A percentile compares a stretch with the other conserved stretches of the same genome.
Evolutionary conservation across 2,113 vertebrate genomes (phyloP).

Genomic region (Mellivora capensis): DNA sequence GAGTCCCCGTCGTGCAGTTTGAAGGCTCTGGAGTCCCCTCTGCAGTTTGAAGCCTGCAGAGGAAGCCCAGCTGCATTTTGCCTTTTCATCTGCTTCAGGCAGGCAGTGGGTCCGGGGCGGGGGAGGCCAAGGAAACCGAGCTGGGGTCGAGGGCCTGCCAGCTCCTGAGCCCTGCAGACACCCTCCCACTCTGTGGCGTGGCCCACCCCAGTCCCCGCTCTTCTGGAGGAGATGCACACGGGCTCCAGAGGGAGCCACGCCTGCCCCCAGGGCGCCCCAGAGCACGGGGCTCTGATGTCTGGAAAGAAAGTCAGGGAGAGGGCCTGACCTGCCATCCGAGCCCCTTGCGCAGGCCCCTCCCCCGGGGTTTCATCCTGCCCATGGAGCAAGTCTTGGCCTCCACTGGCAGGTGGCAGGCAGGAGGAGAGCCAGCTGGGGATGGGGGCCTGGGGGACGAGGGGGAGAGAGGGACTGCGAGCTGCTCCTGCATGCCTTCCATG

Average conservation of each 20-base stretch:
- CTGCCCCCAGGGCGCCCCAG: fast-evolving
- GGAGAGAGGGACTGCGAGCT: fast-evolving
- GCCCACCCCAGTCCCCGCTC: background rate
- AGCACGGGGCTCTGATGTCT: background rate
- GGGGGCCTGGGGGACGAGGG: background rate
- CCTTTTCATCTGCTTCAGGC: slow-evolving; percentile 58
- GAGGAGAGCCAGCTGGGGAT: background rate
- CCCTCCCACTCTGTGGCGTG: fast-evolving
- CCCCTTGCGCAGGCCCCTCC: background rate
- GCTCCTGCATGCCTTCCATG: background rate
- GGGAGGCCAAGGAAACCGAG: slow-evolving; percentile 47
- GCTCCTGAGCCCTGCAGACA: background rate
- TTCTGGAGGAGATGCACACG: background rate
- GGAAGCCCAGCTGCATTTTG: slow-evolving; percentile 34
- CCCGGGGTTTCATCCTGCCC: too few relatives aligned
- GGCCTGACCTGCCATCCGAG: background rate
- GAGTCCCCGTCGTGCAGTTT: slow-evolving; percentile 41
- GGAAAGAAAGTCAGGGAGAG: background rate
- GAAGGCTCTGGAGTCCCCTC: slow-evolving; percentile 4
- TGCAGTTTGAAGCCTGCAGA: slow-evolving; percentile 59
- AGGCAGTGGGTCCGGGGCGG: slow-evolving; percentile 66
- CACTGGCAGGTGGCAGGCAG: background rate
- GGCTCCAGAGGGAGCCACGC: background rate
- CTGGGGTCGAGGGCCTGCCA: background rate
- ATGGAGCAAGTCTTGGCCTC: fast-evolving